Conservation (phyloP, 2,888 invertebrate genomes). For the Cheilosia urbana region DNA sequence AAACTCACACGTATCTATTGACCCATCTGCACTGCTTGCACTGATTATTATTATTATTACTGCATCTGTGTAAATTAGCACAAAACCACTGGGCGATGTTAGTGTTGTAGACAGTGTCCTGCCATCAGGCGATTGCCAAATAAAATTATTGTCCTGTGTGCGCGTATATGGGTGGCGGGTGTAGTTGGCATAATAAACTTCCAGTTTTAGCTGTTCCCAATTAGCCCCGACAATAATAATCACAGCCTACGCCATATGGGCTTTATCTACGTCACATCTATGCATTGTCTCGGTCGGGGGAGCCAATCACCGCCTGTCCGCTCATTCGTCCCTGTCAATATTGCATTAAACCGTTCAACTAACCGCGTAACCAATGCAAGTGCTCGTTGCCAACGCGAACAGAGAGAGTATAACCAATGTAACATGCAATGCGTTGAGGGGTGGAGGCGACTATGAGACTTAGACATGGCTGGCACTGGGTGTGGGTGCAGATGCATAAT, state of each 20-base stretch:
- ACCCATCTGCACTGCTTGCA: conserved; percentile 48
- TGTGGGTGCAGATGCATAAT: conserved; percentile 44
- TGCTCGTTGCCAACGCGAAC: background rate
- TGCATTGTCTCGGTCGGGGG: conserved; percentile 45
- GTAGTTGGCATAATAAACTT: conserved; percentile 29
- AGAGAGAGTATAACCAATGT: background rate
- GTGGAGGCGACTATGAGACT: background rate
- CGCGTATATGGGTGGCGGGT: too few relatives aligned
- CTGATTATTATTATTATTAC: conserved; percentile 56
- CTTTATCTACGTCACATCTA: conserved; percentile 39
- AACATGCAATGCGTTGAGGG: background rate
- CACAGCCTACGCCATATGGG: conserved; percentile 58
- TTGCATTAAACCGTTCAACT: conserved; percentile 43
- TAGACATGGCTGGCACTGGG: background rate
- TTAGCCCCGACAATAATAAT: conserved; percentile 63
- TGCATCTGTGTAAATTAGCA: conserved; percentile 70
- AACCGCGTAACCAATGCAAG: conserved; percentile 39
- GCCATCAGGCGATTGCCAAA: conserved; percentile 67
- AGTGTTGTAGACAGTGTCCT: conserved; percentile 57
- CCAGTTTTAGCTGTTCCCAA: conserved; percentile 42
- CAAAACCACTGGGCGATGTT: conserved; percentile 57
- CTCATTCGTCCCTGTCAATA: background rate
- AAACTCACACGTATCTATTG: conserved; percentile 32
- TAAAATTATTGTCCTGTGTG: conserved; percentile 65
- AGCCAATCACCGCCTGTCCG: background rate